Evolutionary conservation across 2,888 invertebrate species (phyloP).

Genomic region (Agrilus cyanescens): DNA sequence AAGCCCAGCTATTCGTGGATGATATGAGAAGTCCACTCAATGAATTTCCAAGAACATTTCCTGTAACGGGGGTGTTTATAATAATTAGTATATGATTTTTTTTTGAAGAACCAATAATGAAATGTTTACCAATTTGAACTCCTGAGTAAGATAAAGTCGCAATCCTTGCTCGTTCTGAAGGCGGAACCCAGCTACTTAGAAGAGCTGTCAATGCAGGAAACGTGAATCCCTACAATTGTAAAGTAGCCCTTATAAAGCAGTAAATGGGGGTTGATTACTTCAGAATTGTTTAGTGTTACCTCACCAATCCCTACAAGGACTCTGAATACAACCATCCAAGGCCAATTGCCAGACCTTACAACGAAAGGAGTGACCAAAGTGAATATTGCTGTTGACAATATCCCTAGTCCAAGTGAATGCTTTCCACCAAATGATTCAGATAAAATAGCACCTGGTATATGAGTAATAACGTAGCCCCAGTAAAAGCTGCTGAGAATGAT

Average conservation of each 20-base stretch:
- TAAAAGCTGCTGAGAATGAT: slow-evolving; percentile 64
- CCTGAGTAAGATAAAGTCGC: slow-evolving; percentile 73
- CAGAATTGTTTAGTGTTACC: no score
- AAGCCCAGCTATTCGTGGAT: no score
- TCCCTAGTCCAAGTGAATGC: slow-evolving; percentile 69
- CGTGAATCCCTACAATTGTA: slow-evolving; percentile 32
- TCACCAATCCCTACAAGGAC: slow-evolving; percentile 54
- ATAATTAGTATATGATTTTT: no score
- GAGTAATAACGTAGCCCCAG: slow-evolving; percentile 74
- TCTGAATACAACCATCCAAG: slow-evolving; percentile 58
- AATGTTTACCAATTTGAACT: slow-evolving; percentile 47
- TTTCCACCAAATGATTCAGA: slow-evolving; percentile 79
- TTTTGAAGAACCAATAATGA: not conserved
- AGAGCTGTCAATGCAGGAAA: slow-evolving; percentile 75
- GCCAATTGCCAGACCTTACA: slow-evolving; percentile 51
- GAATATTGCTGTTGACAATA: slow-evolving; percentile 70
- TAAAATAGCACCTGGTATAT: slow-evolving; percentile 70
- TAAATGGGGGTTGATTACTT: no score
- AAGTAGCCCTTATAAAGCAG: no score
- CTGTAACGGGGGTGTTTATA: no score
- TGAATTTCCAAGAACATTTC: no score
- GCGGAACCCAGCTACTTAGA: slow-evolving; percentile 70
- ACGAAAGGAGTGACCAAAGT: slow-evolving; percentile 70
- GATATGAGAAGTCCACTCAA: no score
- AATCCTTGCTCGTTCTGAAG: slow-evolving; percentile 63